Conservation (phyloP, 2,113 vertebrate genomes). For the Calidris pygmaea region DNA sequence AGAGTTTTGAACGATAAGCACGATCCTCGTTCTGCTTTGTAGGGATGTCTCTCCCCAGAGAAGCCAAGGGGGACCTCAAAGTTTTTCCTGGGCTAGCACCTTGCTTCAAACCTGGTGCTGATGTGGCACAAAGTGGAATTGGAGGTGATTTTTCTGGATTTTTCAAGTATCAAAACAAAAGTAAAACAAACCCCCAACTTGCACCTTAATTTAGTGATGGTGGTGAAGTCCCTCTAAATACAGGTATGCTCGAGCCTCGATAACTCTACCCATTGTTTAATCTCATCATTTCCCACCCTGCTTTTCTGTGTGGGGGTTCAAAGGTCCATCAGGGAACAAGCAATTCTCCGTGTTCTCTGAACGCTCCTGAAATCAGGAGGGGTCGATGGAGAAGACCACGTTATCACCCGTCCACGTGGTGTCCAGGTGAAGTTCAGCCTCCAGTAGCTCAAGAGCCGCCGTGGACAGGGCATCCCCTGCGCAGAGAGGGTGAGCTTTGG, state of each 20-base stretch:
- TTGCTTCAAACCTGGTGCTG: not conserved
- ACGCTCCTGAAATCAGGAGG: constrained; percentile 33
- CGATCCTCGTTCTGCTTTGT: not conserved
- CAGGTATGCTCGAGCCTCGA: not conserved
- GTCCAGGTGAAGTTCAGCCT: constrained; percentile 8
- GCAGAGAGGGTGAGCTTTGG: not conserved
- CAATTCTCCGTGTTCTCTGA: constrained; percentile 41
- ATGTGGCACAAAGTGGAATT: not conserved
- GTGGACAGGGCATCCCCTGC: not conserved
- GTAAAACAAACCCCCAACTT: rapidly evolving
- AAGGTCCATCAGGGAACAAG: constrained; percentile 56
- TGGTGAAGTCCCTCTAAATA: not conserved
- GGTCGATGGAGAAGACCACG: not conserved
- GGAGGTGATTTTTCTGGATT: not conserved
- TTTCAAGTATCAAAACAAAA: not conserved
- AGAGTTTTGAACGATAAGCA: not conserved
- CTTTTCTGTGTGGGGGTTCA: not conserved
- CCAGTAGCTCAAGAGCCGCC: not conserved
- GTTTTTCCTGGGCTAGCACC: not conserved
- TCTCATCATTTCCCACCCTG: not conserved
- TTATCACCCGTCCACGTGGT: not conserved
- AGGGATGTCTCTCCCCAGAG: too few relatives aligned
- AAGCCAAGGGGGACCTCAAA: not conserved
- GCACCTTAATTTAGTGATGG: not conserved
- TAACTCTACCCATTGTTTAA: not conserved